phyloP scores from a whole-genome alignment of 2,888 invertebrate genomes.

The Oscheius sp. region DNA sequence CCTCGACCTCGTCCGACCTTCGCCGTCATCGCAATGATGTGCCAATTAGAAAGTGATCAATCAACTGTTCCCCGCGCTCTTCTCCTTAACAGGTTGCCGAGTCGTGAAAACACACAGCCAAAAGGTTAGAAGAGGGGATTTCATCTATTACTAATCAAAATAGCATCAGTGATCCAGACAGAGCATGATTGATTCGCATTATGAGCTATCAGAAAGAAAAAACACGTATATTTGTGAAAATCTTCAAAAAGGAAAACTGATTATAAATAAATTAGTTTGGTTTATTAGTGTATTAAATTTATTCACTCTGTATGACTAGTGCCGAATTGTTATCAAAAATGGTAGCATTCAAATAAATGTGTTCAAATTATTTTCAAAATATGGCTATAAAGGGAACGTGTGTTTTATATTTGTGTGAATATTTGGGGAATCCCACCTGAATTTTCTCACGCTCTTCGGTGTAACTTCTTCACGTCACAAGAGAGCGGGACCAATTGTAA shows the following conservation, averaged over 20 bases:
- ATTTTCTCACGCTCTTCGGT: slow-evolving; percentile 15
- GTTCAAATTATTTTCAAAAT: too few species aligned
- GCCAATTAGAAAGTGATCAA: slow-evolving; percentile 32
- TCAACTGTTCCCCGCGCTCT: slow-evolving; percentile 20
- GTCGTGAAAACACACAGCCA: slow-evolving; percentile 11
- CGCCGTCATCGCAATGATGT: slow-evolving; percentile 24
- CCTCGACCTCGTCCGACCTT: slow-evolving; percentile 18
- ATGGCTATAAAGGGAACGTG: too few species aligned
- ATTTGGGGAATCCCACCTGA: slow-evolving; percentile 1
- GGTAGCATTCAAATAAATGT: too few species aligned
- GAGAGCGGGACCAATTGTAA: slow-evolving; percentile 13
- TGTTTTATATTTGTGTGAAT: not conserved
- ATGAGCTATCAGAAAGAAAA: not conserved
- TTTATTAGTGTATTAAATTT: too few species aligned
- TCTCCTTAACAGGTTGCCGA: slow-evolving; percentile 28
- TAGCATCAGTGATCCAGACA: not conserved
- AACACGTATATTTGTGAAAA: not conserved
- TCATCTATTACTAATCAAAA: not conserved
- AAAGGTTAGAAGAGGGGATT: slow-evolving; percentile 2
- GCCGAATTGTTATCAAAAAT: too few species aligned
- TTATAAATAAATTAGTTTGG: too few species aligned
- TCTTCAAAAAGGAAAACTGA: too few species aligned
- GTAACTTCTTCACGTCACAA: too few species aligned
- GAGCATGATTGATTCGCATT: not conserved
- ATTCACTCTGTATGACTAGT: too few species aligned